Base-by-base conservation (phyloP, 2,113 vertebrate genomes). In the Spheniscus mendiculus region DNA sequence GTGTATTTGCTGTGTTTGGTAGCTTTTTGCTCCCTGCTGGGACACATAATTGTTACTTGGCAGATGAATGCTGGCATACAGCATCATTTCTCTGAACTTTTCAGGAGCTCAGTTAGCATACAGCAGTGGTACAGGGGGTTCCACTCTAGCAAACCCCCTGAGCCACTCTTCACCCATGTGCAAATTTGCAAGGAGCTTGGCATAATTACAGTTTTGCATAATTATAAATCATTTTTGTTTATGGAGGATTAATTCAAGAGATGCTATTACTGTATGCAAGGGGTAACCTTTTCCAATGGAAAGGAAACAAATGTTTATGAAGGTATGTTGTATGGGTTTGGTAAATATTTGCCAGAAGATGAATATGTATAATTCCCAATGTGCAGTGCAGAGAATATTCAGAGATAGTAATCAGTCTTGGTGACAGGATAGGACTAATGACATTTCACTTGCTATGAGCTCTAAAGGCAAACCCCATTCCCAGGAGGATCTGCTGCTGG, bases 21-120 rank as follows among this genome's bases (percentile, higher is more conserved):
- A 89, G 55, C 32, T 78, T 94, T 94, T 87, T 93, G 8, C 36
- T 97, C 62, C 89, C 87, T 95, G 40, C 76, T 95, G 97, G 47
- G 93, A 78, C 83, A 63, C 27, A 27, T 94, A 97, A 92, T 95
- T 97, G 81, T 97, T 94, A 65, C 72, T 97, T 96, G 87, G 90
- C 95, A 95, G 73, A 86, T 65, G 87, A 79, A 94, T 91, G 65
- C 36, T 90, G 87, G 84, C 93, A 85, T 90, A 89, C 14, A 94
- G 92, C 96, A 90, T 90, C 29, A 97, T 91, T 98, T 78, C 87
- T 86, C 83, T 97, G 95, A 97, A 98, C 93, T 97, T 98, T 93
- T 94, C 89, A 83, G 86, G 87, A 97, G 91, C 30, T 81, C 65
- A 97, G 83, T 98, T 98, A 98, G 69, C 91, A 94, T 90, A 95